These are phyloP conservation scores for Ophion slaviceki DNA, from an alignment of 2,888 invertebrate species.

Conservation along the genomic window DNA sequence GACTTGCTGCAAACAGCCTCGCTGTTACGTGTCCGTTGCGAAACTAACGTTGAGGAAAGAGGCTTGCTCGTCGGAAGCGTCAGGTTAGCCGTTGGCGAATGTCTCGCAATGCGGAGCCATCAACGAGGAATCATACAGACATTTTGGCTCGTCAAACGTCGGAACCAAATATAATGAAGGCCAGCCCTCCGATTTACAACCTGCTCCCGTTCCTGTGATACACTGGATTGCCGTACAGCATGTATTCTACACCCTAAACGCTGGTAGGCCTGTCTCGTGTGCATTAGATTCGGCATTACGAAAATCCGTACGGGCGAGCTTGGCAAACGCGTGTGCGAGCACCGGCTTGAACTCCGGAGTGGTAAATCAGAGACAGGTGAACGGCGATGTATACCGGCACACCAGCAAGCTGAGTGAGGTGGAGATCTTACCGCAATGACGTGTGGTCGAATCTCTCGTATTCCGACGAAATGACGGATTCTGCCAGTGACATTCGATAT, in stretches of 20 bases:
- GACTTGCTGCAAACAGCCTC: constrained; percentile 33
- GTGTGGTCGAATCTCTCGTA: constrained; percentile 81
- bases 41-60: constrained; percentile 33
- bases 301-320: constrained; percentile 58
- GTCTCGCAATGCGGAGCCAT: constrained; percentile 45
- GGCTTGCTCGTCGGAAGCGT: constrained; percentile 26
- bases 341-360: constrained; percentile 76
- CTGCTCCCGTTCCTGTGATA: constrained; percentile 31
- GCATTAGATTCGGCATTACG: constrained; percentile 58
- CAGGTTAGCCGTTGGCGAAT: constrained; percentile 54
- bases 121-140: constrained; percentile 50
- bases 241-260: constrained; percentile 41
- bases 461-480: constrained; percentile 82
- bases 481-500: constrained; percentile 83
- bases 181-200: constrained; percentile 52
- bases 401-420: constrained; percentile 66
- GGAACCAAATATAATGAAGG: constrained; percentile 64
- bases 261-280: constrained; percentile 47
- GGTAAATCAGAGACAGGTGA: constrained; percentile 79
- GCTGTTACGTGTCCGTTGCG: constrained; percentile 36
- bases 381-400: constrained; percentile 64
- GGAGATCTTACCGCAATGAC: constrained; percentile 83
- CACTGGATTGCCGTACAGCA: constrained; percentile 20
- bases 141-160: constrained; percentile 66
- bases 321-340: constrained; percentile 44